Base-by-base conservation (phyloP, 2,797 vertebrate genomes). In the Bovichtus diacanthus region DNA sequence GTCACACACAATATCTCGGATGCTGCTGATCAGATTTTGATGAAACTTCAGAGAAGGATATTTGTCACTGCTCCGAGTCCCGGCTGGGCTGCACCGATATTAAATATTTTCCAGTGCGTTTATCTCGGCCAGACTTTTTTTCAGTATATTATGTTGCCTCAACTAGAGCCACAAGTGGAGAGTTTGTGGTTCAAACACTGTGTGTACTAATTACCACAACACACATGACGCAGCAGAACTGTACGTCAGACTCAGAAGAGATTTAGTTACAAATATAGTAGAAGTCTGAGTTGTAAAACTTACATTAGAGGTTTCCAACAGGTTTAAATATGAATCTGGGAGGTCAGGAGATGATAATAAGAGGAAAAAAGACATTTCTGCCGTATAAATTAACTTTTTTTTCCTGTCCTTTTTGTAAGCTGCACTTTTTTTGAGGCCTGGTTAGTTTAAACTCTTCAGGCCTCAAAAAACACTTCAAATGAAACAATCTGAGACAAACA, bases 21-120 rank as follows among this genome's bases (percentile, higher is more conserved):
- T 54, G 70, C 74, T 55, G 79, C 86, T 90, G 88, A 90, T 91
- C 88, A 85, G 74, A 84, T 88, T 88, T 80, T 85, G 78, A 90
- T 84, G 87, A 84, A 90, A 88, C 81, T 90, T 82, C 81, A 83
- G 74, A 81, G 78, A 29, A 39, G 60, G 76, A 78, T 70, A 83
- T 88, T 87, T 73, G 73, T 89, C 81, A 63, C 31, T 3, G 78
- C 78, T 80, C 61, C 47, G 54, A 74, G 72, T 69, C 68, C 46
- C 13, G 4, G 49, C 59, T 43, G 38, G 43, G 55, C 67, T 41
- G 67, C 65, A 27, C 21, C 38, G 2, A 78, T 78, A 77, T 66
- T 62, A 53, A 50, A 79, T 76, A 76, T 80, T 70, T 81, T 56
- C 76, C 56, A 34, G 49, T 18, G 10, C 7, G 1, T 47, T 76